Base-by-base conservation (phyloP, 2,797 vertebrate genomes). In the Hirundo rustica region DNA sequence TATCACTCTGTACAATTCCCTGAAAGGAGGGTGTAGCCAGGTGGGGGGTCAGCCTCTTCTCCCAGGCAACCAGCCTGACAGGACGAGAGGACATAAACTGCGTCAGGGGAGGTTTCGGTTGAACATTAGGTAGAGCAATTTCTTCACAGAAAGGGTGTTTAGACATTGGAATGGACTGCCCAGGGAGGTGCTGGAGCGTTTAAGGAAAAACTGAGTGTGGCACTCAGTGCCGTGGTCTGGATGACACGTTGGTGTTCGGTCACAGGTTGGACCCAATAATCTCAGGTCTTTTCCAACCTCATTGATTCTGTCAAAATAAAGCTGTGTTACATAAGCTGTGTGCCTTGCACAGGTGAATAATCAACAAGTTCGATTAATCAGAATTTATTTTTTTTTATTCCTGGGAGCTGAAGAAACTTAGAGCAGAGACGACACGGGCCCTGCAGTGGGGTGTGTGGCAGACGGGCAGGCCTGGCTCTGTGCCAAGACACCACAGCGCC, bases 401-500 rank as follows among this genome's bases (percentile, higher is more conserved):
- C 23, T 27, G 51, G 44, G 34, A 70, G 40, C 23, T 4, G 30
- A 53, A 38, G 29, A 58, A 30, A 8, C 13, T 25, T 3, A 13
- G 48, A 29, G 47, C 47, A 27, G 64, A 38, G 15, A 18, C 12
- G 13, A n/a, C 17, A 21, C 0, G 2, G 23, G 4, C 58, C n/a
- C 26, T 36, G 29, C 2, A 1, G 19, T 2, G 9, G 25, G 6
- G 4, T 10, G 22, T 17, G 32, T 2, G 25, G 40, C 54, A 38
- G 65, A 3, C 17, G 16, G 25, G n/a, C 36, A 29, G 64, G 21
- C 47, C 13, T 19, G 57, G 57, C 58, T 55, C 34, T 9, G 23
- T 9, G 2, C 32, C 10, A 8, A 10, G 47, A 44, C 9, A 3
- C n/a, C 3, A 2, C 1, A 5, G 50, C 25, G 38, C 51, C 7